phyloP scores from a whole-genome alignment of 30 jellyfish, hydroid and myxozoan species.

The Morbakka virulenta region DNA sequence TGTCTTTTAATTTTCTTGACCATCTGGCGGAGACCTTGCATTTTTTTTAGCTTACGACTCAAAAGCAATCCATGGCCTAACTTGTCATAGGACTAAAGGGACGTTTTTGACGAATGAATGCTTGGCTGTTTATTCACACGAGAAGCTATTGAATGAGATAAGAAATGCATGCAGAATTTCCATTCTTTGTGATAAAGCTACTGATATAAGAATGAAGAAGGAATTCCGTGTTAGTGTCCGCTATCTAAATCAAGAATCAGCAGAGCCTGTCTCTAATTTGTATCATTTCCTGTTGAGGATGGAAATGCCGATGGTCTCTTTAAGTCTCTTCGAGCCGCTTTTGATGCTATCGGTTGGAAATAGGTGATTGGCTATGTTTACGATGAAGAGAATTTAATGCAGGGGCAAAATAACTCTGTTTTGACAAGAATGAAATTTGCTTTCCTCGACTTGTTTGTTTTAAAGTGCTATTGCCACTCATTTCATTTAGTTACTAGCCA shows the following conservation, averaged over 20 bases:
- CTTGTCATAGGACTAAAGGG: conserved; percentile 20
- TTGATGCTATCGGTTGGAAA: conserved; percentile 24
- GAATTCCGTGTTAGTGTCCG: conserved; percentile 15
- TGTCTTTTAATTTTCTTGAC: conserved; percentile 15
- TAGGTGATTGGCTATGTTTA: conserved; percentile 41
- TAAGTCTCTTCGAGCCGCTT: not conserved
- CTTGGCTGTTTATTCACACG: conserved; percentile 21
- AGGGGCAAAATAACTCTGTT: not conserved
- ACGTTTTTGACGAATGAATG: conserved; percentile 32
- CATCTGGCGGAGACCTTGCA: conserved; percentile 23
- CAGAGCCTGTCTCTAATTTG: not conserved
- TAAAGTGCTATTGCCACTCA: conserved; percentile 8
- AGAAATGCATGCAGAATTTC: conserved; percentile 22
- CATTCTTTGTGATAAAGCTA: conserved; percentile 43
- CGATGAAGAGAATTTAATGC: conserved; percentile 14
- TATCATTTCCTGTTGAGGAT: conserved; percentile 19
- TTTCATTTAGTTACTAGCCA: conserved; percentile 6
- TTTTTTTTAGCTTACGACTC: conserved; percentile 7
- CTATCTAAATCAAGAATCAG: not conserved
- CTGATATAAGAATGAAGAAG: conserved; percentile 29
- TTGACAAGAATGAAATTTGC: not conserved
- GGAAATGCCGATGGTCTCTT: conserved; percentile 31
- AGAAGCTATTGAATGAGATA: conserved; percentile 1
- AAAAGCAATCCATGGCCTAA: conserved; percentile 5
- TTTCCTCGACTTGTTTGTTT: not conserved